Conservation (phyloP, 2,888 invertebrate genomes). For the Metacarcinus magister region DNA sequence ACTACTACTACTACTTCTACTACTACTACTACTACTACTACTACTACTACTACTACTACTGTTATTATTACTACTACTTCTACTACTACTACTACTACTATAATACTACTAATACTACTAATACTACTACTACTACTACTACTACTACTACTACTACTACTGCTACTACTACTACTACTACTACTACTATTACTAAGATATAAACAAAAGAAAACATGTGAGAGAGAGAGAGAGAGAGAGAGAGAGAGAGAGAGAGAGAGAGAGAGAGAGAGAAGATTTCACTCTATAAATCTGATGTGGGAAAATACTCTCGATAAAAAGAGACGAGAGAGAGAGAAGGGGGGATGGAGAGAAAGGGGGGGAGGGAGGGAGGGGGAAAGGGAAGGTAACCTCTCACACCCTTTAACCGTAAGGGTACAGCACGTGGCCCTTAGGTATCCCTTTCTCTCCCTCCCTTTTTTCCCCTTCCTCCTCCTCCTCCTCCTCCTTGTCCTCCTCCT, state of each 20-base stretch:
- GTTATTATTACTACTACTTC: too few species aligned
- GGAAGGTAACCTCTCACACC: background rate
- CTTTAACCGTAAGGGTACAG: conserved; percentile 15
- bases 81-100: too few species aligned
- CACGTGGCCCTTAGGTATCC: background rate
- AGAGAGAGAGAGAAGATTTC: too few species aligned
- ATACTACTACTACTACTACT: conserved; percentile 4
- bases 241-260: background rate
- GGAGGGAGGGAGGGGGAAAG: background rate
- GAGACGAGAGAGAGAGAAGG: background rate
- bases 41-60: background rate
- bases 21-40: background rate
- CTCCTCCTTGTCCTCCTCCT: background rate
- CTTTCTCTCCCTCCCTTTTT: background rate
- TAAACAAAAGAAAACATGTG: background rate
- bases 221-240: background rate
- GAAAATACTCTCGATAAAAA: background rate
- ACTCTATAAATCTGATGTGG: conserved; percentile 7
- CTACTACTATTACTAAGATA: background rate
- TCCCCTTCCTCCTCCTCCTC: background rate
- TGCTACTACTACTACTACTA: background rate
- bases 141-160: background rate
- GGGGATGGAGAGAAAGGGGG: background rate
- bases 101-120: too few species aligned
- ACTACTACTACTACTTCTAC: too few species aligned